Evolutionary conservation across 2,113 vertebrate genomes (phyloP), one percentile per base, ranked within the genome.

Genomic region (Lasiurus cinereus): DNA sequence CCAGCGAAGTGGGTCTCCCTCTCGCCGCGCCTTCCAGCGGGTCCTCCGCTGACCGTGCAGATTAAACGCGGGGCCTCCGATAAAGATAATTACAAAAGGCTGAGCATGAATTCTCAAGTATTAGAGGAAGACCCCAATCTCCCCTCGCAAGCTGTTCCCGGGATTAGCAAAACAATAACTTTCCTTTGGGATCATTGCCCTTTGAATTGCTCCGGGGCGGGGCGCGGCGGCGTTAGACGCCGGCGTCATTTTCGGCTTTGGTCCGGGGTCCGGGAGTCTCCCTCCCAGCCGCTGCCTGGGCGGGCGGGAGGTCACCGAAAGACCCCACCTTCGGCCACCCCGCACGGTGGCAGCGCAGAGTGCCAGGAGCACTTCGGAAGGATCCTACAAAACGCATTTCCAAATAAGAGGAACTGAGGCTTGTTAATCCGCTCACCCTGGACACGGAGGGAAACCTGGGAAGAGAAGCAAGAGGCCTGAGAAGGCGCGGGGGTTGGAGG

Each of bases 41-140:
- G 97, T 91, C 97, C 96, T 95, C 97, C 43, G 93, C 98, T 97
- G 97, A 97, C 94, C 95, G 3, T 72, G 96, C 97, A 98, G 98
- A 98, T 99, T 98, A 98, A 98, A 94, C 1, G 67, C 95, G 97
- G 97, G 98, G 97, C 98, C 98, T 98, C 98, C 97, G 97, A 98
- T 98, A 97, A 98, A 98, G 98, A 99, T 98, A 98, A 98, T 98
- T 98, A 98, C 98, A 98, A 98, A 97, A 97, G 98, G 96, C 97
- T 98, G 94, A 72, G 98, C 97, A 98, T 98, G 98, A 98, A 98
- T 98, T 98, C 98, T 97, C 98, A 98, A 94, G 98, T 98, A 98
- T 98, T 98, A 98, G 98, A 98, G 98, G 98, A 98, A 98, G 98
- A 98, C 98, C 98, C 98, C 98, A 98, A 98, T 98, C 98, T 98